Conservation (phyloP, 2,113 vertebrate genomes). For the Paramisgurnus dabryanus region DNA sequence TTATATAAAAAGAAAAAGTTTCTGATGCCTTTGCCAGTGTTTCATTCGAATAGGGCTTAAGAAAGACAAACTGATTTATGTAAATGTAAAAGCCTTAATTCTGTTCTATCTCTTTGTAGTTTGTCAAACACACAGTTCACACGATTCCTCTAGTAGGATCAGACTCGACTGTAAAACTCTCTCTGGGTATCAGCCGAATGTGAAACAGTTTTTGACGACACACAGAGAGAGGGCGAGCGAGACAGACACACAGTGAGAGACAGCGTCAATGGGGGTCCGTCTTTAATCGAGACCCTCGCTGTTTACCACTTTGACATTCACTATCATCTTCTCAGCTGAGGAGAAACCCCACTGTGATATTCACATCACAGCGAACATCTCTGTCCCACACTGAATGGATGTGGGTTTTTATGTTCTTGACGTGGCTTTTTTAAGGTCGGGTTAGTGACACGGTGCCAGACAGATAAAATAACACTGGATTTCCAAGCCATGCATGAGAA, state of each 20-base stretch:
- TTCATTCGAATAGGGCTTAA: no score
- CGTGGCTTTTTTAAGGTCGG: neutral
- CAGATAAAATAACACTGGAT: neutral
- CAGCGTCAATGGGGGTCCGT: neutral
- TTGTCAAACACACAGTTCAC: neutral
- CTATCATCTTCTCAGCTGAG: slow-evolving; percentile 18
- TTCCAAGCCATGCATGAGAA: neutral
- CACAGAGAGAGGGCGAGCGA: slow-evolving; percentile 11
- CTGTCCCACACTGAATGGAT: neutral
- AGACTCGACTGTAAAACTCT: neutral
- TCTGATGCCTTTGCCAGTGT: no score
- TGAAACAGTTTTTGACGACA: slow-evolving; percentile 2
- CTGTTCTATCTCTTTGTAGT: no score
- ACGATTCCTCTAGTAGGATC: neutral
- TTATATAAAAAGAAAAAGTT: no score
- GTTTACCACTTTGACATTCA: neutral
- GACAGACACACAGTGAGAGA: neutral
- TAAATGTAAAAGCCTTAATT: no score
- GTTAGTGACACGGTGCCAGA: neutral
- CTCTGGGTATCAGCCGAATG: slow-evolving; percentile 3
- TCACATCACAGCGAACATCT: slow-evolving; percentile 2
- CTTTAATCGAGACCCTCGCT: slow-evolving; percentile 15
- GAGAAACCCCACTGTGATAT: slow-evolving; percentile 17
- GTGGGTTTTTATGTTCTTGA: neutral
- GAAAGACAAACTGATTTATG: no score